Evolutionary conservation across 92 coral and sea anemone species (phyloP), one percentile per base, ranked within the genome.

Genomic region (Porites divaricata): DNA sequence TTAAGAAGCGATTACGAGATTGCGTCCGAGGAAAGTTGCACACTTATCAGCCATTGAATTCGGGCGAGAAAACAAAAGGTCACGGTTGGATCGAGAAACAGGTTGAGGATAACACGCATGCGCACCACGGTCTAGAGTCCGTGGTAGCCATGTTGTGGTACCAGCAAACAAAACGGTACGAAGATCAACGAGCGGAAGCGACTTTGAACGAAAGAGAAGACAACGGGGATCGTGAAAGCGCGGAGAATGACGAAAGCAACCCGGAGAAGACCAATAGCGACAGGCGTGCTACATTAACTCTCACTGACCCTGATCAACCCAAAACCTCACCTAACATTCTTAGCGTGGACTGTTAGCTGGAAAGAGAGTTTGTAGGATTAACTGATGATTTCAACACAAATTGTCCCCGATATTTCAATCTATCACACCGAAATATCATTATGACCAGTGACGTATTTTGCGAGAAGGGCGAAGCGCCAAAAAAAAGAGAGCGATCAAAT

Each of bases 111-210:
- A 81, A 87, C 41, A 76, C 86, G 2, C 87, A 80, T 22, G 88
- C 83, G 63, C 87, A 83, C 14, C 94, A 93, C 0, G 88, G 82
- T 16, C 51, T 93, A 17, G 96, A 90, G 63, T 79, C 90, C 16
- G 94, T 94, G 20, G 89, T 94, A 20, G 98, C 91, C n/a, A 94
- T 92, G 95, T 62, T 94, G 79, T 94, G 98, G 98, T 90, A 89
- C 80, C 93, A 90, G 76, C 97, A 88, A 41, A 92, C 95, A 17
- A 94, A 92, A 49, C 80, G 92, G 4, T 26, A 75, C 62, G 90
- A 94, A 1, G 90, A 84, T 26, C 90, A 87, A 52, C 75, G 86
- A 80, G 79, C 86, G 57, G 88, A 70, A 17, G 79, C 67, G 88
- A 24, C 77, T 76, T 5, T 81, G 45, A 85, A 75, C 63, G 82